Evolutionary conservation across 2,113 vertebrate genomes (phyloP).

Genomic region (Trematocara variabile): DNA sequence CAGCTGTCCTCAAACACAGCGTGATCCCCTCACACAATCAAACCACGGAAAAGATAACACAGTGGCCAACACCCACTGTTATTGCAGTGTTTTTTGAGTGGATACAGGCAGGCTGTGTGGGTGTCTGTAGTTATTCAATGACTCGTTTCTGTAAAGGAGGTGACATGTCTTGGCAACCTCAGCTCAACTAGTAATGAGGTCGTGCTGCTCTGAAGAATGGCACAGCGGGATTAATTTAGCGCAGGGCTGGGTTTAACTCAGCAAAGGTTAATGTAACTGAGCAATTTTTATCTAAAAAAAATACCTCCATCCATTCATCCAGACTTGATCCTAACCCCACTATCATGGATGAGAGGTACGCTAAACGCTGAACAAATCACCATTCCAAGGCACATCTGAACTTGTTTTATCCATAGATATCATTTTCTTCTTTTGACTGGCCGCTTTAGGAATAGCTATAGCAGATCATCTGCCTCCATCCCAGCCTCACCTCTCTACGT

Average conservation of each 20-base stretch:
- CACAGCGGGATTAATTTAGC: not conserved
- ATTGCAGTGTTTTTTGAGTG: not conserved
- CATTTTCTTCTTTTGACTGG: not conserved
- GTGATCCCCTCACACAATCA: not conserved
- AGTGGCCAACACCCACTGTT: not conserved
- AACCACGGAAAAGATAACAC: not conserved
- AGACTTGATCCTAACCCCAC: not conserved
- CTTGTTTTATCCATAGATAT: not conserved
- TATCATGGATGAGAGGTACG: rapidly evolving
- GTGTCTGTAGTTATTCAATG: not conserved
- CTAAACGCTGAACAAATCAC: not conserved
- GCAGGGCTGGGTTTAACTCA: not conserved
- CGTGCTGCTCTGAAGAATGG: slow-evolving; percentile 12
- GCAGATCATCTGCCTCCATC: not conserved
- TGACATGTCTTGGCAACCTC: slow-evolving; percentile 40
- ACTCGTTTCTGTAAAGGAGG: not conserved
- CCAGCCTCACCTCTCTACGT: not conserved
- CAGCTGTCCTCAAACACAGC: slow-evolving; percentile 51
- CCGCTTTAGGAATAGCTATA: not conserved
- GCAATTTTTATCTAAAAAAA: not conserved
- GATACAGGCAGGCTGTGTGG: not conserved
- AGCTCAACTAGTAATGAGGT: slow-evolving; percentile 12
- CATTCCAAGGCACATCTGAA: rapidly evolving
- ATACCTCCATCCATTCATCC: not conserved
- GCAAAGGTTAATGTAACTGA: not conserved